These are phyloP conservation scores for Lagopus leucura DNA, from an alignment of 2,113 vertebrate genomes.

Conservation along the genomic window DNA sequence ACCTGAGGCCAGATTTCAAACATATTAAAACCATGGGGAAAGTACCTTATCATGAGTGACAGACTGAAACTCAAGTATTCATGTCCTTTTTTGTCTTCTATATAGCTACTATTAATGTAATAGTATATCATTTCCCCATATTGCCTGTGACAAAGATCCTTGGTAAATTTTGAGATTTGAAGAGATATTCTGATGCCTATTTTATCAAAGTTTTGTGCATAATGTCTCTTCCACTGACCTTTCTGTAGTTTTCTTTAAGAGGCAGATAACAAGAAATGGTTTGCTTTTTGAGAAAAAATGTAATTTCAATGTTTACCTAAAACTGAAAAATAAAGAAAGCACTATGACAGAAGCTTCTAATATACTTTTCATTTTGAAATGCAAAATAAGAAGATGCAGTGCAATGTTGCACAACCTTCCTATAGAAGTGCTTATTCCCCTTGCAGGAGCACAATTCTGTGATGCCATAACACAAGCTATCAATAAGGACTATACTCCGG, in stretches of 20 bases:
- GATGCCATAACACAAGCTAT: background rate
- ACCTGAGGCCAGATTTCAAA: background rate
- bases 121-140: background rate
- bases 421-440: background rate
- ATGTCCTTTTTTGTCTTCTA: background rate
- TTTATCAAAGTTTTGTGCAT: background rate
- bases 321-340: background rate
- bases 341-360: background rate
- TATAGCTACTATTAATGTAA: background rate
- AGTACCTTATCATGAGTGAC: background rate
- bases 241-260: background rate
- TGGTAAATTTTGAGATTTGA: background rate
- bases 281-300: background rate
- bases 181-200: background rate
- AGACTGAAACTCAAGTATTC: background rate
- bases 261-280: background rate
- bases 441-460: background rate
- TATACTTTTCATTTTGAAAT: background rate
- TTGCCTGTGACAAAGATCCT: background rate
- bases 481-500: background rate
- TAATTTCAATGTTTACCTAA: background rate
- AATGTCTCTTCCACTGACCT: background rate
- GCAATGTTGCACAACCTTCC: background rate
- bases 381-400: background rate
- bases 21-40: background rate